Base-by-base conservation (phyloP, 1,140 invertebrate genomes). In the Charaxes varanes region DNA sequence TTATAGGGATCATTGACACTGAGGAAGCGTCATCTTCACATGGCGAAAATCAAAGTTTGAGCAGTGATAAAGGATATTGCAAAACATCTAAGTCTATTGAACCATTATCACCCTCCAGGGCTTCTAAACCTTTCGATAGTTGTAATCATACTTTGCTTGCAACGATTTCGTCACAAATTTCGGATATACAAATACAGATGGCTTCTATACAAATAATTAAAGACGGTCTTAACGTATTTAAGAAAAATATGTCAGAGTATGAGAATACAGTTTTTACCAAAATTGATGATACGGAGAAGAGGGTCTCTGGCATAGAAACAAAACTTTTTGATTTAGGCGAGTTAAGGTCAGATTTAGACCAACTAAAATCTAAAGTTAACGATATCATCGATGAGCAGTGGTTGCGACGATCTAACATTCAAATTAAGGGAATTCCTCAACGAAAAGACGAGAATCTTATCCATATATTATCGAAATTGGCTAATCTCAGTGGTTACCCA, bases 381-480 rank as follows among this genome's bases (percentile, higher is more conserved):
- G 32, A 16, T n/a, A 4, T 37, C 10, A 16, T 7, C 2, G 34
- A 37, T 17, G 22, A 37, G 12, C 31, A 33, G n/a, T 33, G 30
- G 30, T 15, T 32, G 15, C 30, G 30, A 1, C 30, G 30, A 4
- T 32, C 33, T n/a, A 36, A 36, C 14, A 36, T 36, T 7, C 34
- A 37, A 18, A 37, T 37, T 13, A 37, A 37, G 26, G 34, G 34
- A 1, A 10, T 37, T 26, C 23, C 34, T 17, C 23, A 37, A 7
- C 14, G 10, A 6, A 37, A 26, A 26, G 23, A 12, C 6, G 23
- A 37, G 8, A 37, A 37, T 18, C 21, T 37, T 14, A 6, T 37
- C 7, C 8, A 16, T 6, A 24, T 37, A 1, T 17, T 37, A 16
- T 8, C 15, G 8, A 26, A 18, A 4, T 17, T 37, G 2, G 34